Evolutionary conservation across 2,888 invertebrate species (phyloP), one percentile per base, ranked within the genome.

Genomic region (Acanthosepion lycidas): DNA sequence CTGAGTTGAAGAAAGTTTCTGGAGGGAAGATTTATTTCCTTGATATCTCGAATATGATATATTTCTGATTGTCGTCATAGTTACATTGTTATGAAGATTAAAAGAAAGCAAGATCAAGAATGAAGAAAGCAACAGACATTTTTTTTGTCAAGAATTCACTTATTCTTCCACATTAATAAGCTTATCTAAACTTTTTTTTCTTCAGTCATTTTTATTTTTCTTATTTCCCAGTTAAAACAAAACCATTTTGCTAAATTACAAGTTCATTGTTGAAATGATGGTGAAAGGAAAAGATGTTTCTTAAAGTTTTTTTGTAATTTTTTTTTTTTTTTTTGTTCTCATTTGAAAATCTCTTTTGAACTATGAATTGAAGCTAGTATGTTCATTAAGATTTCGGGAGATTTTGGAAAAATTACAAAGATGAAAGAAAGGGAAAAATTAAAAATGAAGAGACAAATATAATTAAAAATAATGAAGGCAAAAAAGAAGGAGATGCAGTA

Each of bases 181-280:
- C 78, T 78, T 78, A 78, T 78, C 78, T n/a, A 78, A 78, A 78
- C 78, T 78, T 78, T 78, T 78, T 78, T 28, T 78, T n/a, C 12
- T 78, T 78, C n/a, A 78, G 28, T 78, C 15, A n/a, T n/a, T 78
- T n/a, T 78, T 78, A 78, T 78, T 78, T 78, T 78, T 78, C n/a
- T 33, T n/a, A 78, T 78, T 78, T n/a, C 78, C 78, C 78, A 78
- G 78, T 78, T 78, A 78, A 78, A 78, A 78, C n/a, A 78, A 12
- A 78, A n/a, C 78, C 78, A 78, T 78, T 78, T 78, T 78, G 78
- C 78, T 78, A 78, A 78, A 78, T 78, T 78, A 78, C 78, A 78
- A 78, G 42, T 78, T 78, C 78, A 78, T 78, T 78, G n/a, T 15
- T 78, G n/a, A n/a, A 78, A 78, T 78, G 78, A 12, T 78, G 78